Evolutionary conservation across 2,797 vertebrate genomes (phyloP).

Genomic region (Tapera naevia): DNA sequence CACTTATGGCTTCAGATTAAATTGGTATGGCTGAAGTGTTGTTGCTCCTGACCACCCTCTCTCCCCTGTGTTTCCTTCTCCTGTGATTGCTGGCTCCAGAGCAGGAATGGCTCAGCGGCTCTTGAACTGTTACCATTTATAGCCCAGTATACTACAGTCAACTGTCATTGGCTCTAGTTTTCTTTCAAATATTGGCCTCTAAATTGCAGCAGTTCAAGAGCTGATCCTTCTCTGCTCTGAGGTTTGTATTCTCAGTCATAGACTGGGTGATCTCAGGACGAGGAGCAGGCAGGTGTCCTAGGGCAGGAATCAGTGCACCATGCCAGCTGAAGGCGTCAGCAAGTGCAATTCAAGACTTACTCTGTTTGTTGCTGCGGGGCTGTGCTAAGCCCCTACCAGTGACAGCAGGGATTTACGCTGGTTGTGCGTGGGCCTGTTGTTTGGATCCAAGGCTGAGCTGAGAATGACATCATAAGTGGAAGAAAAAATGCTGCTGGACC

Average conservation of each 20-base stretch:
- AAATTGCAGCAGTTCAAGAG: neutral
- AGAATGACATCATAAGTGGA: constrained; percentile 28
- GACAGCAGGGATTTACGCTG: neutral
- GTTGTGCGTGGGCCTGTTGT: neutral
- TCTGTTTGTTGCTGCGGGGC: neutral
- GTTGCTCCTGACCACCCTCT: neutral
- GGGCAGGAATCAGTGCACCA: neutral
- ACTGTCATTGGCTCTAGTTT: neutral
- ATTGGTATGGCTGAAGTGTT: neutral
- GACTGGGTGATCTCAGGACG: neutral
- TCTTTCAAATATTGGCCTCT: neutral
- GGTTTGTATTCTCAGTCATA: neutral
- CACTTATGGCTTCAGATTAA: neutral
- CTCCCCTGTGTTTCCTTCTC: neutral
- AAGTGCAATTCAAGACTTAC: neutral
- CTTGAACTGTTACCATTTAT: constrained; percentile 1
- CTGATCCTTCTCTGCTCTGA: neutral
- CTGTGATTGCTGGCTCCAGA: neutral
- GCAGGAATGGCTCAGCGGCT: neutral
- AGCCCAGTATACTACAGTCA: neutral
- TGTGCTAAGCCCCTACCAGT: neutral
- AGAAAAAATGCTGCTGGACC: constrained; percentile 8
- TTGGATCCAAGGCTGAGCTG: neutral
- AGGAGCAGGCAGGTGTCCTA: neutral
- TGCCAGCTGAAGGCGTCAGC: neutral